Base-by-base conservation (phyloP, 2,888 invertebrate genomes). In the Liodrosophila aerea region DNA sequence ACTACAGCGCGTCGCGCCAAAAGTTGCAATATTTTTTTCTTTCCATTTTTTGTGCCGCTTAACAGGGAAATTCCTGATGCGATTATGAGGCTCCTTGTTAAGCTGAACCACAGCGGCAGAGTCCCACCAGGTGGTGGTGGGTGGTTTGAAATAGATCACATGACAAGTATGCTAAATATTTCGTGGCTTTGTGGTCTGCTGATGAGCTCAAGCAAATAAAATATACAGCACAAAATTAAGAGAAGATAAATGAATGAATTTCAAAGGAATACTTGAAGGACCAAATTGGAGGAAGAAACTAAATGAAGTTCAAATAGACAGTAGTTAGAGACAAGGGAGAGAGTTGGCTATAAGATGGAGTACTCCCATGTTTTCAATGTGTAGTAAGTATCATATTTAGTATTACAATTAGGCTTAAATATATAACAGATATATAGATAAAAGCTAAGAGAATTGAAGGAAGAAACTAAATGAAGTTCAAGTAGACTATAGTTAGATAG, bases 51-150 rank as follows among this genome's bases (percentile, higher is more conserved):
- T 33, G 46, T 57, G 58, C 52, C 73, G 73, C 58, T 78, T 78
- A 83, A 83, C 80, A 69, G 74, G 57, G 43, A 77, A 82, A 78
- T 78, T 78, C 74, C 76, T 80, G 78, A 83, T 80, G 84, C 77
- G 84, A 80, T 83, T 80, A 83, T 80, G 78, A 82, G 64, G 59
- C 73, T 64, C 72, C 83, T 80, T 74, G 76, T 80, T 80, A 78
- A 72, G 72, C 71, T 69, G 65, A 76, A 60, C 67, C 56, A 41
- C 49, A 64, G 44, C 2, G 29, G 16, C 22, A 30, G 47, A 12
- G 29, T n/a, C 12, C 31, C 39, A 44, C 31, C 34, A 36, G 31
- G 43, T n/a, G 47, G 11, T 9, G 45, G 11, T 31, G n/a, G 29
- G 27, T 36, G 31, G 8, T 7, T 29, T 37, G 4, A 29, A 43